These are phyloP conservation scores for Poeciliopsis presidionis DNA, from an alignment of 2,797 vertebrate genomes.

Conservation along the genomic window DNA sequence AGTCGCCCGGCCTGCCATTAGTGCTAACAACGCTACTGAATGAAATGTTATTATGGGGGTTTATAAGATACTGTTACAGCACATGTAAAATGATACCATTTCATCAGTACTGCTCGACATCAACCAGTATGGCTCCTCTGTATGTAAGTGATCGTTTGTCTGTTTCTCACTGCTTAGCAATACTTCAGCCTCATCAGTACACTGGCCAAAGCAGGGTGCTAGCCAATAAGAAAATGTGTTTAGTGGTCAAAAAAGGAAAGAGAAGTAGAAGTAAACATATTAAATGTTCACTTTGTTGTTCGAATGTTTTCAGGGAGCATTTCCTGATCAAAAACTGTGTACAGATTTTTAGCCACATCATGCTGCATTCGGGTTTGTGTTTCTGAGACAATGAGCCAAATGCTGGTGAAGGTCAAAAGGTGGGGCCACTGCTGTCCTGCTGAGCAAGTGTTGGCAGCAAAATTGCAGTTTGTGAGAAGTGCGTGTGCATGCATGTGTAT, in stretches of 20 bases:
- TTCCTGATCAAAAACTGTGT: background rate
- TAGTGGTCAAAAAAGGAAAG: background rate
- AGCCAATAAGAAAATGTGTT: constrained; percentile 12
- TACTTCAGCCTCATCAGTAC: constrained; percentile 24
- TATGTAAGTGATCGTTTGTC: constrained; percentile 37
- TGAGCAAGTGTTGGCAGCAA: constrained; percentile 60
- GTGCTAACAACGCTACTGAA: background rate
- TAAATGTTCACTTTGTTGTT: background rate
- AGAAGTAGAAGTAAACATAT: background rate
- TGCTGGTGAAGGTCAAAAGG: constrained; percentile 69
- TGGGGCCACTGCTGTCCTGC: constrained; percentile 39
- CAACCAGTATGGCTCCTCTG: constrained; percentile 42
- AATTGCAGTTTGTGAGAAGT: constrained; percentile 41
- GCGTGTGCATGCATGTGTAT: constrained; percentile 16
- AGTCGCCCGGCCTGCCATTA: background rate
- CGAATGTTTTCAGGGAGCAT: background rate
- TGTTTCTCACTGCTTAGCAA: constrained; percentile 44
- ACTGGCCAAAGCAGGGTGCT: background rate
- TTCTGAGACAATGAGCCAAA: constrained; percentile 37
- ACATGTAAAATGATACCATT: constrained; percentile 31
- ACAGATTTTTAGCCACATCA: constrained; percentile 1
- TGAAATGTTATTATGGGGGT: constrained; percentile 6
- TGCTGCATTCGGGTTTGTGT: constrained; percentile 26
- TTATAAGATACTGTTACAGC: constrained; percentile 28
- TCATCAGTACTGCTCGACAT: constrained; percentile 50